Evolutionary conservation across 2,888 invertebrate species (phyloP), one percentile per base, ranked within the genome.

Genomic region (Polyploca ridens): DNA sequence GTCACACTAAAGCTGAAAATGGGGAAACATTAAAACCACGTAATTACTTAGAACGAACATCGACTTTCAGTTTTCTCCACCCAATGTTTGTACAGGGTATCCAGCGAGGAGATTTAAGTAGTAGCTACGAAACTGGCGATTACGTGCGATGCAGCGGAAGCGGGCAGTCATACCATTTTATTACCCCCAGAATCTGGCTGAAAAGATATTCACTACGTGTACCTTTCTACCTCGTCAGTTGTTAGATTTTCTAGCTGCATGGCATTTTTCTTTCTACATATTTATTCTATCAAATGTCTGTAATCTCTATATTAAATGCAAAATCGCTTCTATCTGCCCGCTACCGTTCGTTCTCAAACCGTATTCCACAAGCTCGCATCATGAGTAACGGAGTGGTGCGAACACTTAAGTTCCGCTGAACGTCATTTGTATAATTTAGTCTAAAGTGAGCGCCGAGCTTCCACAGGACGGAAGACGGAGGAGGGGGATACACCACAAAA

Each of bases 371-470:
- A 16, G 19, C 19, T 54, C 54, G 11, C 41, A 27, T 61, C 41
- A 60, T 60, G 61, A 61, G 60, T 60, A 60, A 60, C 41, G 41
- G 38, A 7, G 19, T 19, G 61, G 11, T 27, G 61, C 35, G 16
- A 61, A 41, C 61, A 61, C 61, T 61, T 41, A 61, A 41, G 54
- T 54, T 41, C 44, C 11, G 13, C 41, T 61, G 44, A 61, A 41
- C 61, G 64, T 57, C 61, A 61, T 64, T 64, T 64, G 64, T 64
- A 64, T 64, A 64, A 64, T 64, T 64, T 64, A 61, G 61, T 64
- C 59, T 33, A 57, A 65, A 65, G 65, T 63, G 61, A 44, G 62
- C 60, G 46, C 35, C 58, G 59, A 6, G 13, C 49, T 16, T n/a
- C 62, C 62, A 27, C 11, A 6, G 38, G 58, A 54, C 41, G 19